Percentiles rank a stretch among this genome's conserved stretches.
Evolutionary conservation across 2,113 vertebrate genomes (phyloP).

Genomic region (Gadus chalcogrammus): DNA sequence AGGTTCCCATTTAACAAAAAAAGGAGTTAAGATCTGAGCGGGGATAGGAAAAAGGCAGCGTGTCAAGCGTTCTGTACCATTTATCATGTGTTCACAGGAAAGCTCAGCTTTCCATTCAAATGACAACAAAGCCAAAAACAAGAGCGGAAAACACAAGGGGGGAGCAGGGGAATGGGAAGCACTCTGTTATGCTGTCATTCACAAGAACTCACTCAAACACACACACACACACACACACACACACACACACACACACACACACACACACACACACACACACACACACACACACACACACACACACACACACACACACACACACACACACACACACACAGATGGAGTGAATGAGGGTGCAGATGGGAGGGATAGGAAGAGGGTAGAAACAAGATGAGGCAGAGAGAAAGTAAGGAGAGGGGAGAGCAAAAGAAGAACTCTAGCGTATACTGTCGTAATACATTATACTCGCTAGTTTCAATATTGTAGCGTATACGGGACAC

Average conservation of each 20-base stretch:
- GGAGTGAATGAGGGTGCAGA: background rate
- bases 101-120: conserved; percentile 52
- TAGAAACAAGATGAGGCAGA: background rate
- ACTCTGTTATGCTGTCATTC: conserved; percentile 10
- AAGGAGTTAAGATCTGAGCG: conserved; percentile 38
- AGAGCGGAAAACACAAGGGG: conserved; percentile 66
- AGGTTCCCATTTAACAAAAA: conserved; percentile 30
- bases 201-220: background rate
- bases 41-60: conserved; percentile 57
- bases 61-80: conserved; percentile 59
- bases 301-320: background rate
- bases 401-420: conserved; percentile 1
- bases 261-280: too few relatives aligned
- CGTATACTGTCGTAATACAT: too few relatives aligned
- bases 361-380: conserved; percentile 5
- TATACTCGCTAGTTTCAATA: too few relatives aligned
- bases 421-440: background rate
- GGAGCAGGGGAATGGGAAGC: conserved; percentile 47
- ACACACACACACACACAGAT: background rate
- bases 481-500: too few relatives aligned
- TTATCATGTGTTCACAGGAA: conserved; percentile 62
- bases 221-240: background rate
- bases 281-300: background rate
- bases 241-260: too few relatives aligned
- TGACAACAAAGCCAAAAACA: conserved; percentile 60